Evolutionary conservation across 1,140 invertebrate species (phyloP).

Genomic region (Heliothis subflexa): DNA sequence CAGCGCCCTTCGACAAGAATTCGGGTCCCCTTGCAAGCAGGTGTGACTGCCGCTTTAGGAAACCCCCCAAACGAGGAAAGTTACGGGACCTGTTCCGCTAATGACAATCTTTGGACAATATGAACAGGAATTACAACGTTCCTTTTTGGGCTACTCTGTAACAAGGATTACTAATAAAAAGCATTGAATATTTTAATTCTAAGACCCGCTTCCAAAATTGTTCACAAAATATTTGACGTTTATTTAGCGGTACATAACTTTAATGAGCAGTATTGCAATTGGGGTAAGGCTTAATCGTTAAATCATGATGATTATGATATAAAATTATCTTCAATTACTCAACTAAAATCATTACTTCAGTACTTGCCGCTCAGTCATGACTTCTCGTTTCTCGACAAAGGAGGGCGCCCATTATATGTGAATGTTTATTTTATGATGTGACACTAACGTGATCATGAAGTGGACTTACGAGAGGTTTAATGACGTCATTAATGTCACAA

Average conservation of each 20-base stretch:
- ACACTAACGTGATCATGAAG: slow-evolving; percentile 36
- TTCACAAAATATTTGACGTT: too few species aligned
- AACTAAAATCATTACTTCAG: neutral
- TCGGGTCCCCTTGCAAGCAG: slow-evolving; percentile 55
- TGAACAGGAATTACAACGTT: neutral
- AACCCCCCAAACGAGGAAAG: slow-evolving; percentile 56
- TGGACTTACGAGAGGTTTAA: slow-evolving; percentile 43
- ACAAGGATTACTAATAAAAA: neutral
- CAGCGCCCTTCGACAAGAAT: slow-evolving; percentile 34
- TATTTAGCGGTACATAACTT: too few species aligned
- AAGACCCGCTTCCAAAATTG: too few species aligned
- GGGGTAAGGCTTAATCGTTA: too few species aligned
- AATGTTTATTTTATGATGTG: slow-evolving; percentile 38
- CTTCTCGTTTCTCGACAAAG: slow-evolving; percentile 35
- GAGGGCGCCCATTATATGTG: slow-evolving; percentile 20
- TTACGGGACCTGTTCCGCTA: slow-evolving; percentile 60
- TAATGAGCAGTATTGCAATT: too few species aligned
- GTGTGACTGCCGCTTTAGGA: slow-evolving; percentile 62
- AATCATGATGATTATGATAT: too few species aligned
- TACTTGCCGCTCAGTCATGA: neutral
- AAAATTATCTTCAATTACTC: neutral
- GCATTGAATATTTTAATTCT: too few species aligned
- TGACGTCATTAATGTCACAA: slow-evolving; percentile 38
- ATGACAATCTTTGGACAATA: slow-evolving; percentile 45
- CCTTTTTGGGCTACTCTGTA: neutral